These are phyloP conservation scores for Cyprinodon variegatus DNA, from an alignment of 2,113 vertebrate species.

Conservation along the genomic window DNA sequence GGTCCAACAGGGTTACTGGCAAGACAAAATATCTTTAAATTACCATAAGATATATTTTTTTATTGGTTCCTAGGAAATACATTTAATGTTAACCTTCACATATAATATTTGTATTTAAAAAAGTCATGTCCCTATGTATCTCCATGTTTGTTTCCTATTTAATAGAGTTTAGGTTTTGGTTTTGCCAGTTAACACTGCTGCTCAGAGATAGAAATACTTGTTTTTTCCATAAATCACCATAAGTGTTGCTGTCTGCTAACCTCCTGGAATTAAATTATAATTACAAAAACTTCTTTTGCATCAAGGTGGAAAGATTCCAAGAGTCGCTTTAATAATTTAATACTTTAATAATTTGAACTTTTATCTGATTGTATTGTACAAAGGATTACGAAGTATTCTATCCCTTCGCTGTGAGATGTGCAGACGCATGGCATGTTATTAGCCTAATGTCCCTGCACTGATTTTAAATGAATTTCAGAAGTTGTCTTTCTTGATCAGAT, in stretches of 20 bases:
- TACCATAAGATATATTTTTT: no score
- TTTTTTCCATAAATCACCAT: not conserved
- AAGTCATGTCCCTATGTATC: no score
- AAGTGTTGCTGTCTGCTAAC: not conserved
- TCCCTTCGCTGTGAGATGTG: not conserved
- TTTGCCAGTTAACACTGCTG: not conserved
- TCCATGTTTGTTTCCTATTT: no score
- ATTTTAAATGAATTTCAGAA: not conserved
- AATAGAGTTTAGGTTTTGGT: not conserved
- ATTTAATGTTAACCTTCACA: no score
- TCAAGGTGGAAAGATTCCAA: not conserved
- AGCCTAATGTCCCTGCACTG: not conserved
- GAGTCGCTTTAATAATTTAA: not conserved
- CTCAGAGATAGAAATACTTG: not conserved
- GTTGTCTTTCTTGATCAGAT: no score
- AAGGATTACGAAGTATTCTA: not conserved
- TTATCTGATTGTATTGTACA: not conserved
- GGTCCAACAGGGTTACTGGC: no score
- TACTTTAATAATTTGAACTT: not conserved
- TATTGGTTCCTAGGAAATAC: no score
- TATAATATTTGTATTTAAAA: no score
- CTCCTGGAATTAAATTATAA: not conserved
- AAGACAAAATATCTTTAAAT: no score
- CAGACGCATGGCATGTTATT: not conserved
- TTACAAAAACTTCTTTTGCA: conserved; percentile 6